Conservation (phyloP, 2,797 vertebrate species). For the Coranthus polyacanthus region DNA sequence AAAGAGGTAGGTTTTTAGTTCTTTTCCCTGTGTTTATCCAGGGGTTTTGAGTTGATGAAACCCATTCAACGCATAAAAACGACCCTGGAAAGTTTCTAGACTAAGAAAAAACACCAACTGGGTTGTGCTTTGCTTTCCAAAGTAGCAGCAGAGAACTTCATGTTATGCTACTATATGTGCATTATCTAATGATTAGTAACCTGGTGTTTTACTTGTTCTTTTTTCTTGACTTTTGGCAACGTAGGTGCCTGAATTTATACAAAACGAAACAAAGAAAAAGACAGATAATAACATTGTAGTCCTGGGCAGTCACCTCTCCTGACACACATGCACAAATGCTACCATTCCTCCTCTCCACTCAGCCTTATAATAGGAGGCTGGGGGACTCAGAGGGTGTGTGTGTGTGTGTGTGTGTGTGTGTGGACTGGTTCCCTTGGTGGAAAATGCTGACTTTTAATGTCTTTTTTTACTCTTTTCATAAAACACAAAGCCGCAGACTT, state of each 20-base stretch:
- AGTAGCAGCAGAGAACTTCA: not conserved
- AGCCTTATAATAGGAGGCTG: constrained; percentile 76
- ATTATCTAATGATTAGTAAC: not conserved
- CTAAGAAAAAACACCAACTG: not conserved
- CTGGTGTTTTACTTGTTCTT: not conserved
- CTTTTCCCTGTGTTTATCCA: constrained; percentile 7
- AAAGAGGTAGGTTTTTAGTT: too few species aligned
- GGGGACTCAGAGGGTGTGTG: constrained; percentile 50
- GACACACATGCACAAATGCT: constrained; percentile 50
- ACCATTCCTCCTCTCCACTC: constrained; percentile 77
- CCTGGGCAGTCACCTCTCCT: constrained; percentile 26
- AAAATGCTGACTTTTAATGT: constrained; percentile 85
- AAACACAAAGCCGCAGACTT: constrained; percentile 85
- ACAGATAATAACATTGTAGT: not conserved
- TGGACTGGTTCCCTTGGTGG: constrained; percentile 72
- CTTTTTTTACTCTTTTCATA: constrained; percentile 78
- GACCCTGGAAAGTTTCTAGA: not conserved
- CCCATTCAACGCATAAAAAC: constrained; percentile 1
- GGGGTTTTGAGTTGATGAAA: constrained; percentile 2
- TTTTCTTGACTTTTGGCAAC: constrained; percentile 8
- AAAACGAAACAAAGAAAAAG: not conserved
- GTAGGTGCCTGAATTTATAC: not conserved
- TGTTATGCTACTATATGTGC: not conserved
- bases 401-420: constrained; percentile 39
- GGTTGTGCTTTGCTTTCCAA: not conserved